Evolutionary conservation across 2,888 invertebrate genomes (phyloP).

Genomic region (Cheilosia vulpina): DNA sequence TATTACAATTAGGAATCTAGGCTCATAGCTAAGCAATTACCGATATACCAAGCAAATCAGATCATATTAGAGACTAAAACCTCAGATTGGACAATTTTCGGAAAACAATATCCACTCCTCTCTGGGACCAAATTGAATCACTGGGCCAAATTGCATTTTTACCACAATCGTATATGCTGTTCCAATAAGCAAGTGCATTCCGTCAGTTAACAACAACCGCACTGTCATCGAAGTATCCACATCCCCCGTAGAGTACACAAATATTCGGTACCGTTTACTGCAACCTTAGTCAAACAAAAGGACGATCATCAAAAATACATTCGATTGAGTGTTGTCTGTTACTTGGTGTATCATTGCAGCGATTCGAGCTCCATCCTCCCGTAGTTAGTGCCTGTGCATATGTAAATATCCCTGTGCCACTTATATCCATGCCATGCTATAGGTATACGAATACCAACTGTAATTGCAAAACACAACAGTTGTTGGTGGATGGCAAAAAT

Average conservation of each 20-base stretch:
- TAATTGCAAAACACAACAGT: constrained; percentile 43
- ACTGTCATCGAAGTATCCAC: constrained; percentile 39
- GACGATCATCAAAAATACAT: constrained; percentile 47
- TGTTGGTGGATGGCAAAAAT: constrained; percentile 9
- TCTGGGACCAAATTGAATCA: constrained; percentile 18
- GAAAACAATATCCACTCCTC: constrained; percentile 34
- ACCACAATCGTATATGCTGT: constrained; percentile 43
- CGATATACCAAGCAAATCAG: too few relatives aligned
- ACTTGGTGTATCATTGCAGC: constrained; percentile 41
- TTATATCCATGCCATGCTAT: constrained; percentile 2
- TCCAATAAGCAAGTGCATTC: constrained; percentile 51
- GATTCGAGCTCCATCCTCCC: constrained; percentile 15
- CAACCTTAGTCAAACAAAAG: constrained; percentile 32
- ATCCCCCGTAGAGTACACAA: not conserved
- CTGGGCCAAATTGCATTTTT: constrained; percentile 49
- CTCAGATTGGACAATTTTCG: constrained; percentile 1
- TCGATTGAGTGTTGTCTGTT: constrained; percentile 31
- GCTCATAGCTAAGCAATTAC: too few relatives aligned
- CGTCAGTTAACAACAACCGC: constrained; percentile 38
- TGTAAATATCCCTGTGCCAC: constrained; percentile 35
- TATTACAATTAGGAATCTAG: too few relatives aligned
- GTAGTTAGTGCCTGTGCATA: constrained; percentile 10
- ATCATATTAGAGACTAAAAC: not conserved
- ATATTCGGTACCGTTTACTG: constrained; percentile 7
- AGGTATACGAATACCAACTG: not conserved